Conservation (phyloP, 35 echinoderm and acorn worm species). For the Stichopus chloronotus region DNA sequence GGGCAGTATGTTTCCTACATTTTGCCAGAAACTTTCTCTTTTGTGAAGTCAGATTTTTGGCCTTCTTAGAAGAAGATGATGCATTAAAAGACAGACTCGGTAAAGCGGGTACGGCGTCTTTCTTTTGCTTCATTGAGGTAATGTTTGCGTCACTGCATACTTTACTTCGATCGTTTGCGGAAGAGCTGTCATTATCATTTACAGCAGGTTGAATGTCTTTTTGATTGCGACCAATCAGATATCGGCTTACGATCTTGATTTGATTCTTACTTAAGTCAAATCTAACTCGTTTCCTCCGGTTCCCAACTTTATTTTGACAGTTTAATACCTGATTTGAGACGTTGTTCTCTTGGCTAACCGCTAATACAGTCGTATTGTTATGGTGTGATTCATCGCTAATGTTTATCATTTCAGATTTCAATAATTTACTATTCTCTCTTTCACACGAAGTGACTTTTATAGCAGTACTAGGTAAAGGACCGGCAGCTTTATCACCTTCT, state of each 20-base stretch:
- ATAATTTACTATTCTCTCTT: not conserved
- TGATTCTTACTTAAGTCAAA: slow-evolving; percentile 15
- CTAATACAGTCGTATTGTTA: not conserved
- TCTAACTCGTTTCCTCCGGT: not conserved
- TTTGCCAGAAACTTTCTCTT: slow-evolving; percentile 24
- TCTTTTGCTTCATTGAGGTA: not conserved
- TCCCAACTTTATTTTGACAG: not conserved
- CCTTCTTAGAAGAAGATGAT: not conserved
- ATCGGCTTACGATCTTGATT: not conserved
- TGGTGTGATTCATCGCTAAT: not conserved
- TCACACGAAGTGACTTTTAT: not conserved
- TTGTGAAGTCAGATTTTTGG: not conserved
- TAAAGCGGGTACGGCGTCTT: not conserved
- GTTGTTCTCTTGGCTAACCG: not conserved
- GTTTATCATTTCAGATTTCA: not conserved
- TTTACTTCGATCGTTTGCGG: not conserved
- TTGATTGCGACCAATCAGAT: not conserved
- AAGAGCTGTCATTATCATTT: not conserved
- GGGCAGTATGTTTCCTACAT: not conserved
- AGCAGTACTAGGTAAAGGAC: not conserved
- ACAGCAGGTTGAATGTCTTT: not conserved
- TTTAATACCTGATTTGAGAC: not conserved
- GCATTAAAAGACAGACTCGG: not conserved
- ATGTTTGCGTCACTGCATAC: not conserved
- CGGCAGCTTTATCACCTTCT: not conserved